Base-by-base conservation (phyloP, 2,888 invertebrate species). In the Trichogramma dendrolimi region DNA sequence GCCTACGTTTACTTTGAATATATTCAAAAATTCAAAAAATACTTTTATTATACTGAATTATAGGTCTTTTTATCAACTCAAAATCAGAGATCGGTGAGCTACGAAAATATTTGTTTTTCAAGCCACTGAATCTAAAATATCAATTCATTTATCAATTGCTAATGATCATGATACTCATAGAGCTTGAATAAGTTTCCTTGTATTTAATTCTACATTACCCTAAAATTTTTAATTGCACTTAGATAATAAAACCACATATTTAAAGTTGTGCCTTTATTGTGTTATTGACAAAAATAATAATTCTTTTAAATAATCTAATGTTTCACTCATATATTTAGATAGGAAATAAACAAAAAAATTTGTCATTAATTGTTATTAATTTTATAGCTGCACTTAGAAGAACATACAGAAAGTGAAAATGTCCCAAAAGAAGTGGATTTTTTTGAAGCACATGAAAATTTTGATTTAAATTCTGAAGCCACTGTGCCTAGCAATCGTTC, bases 341-440 rank as follows among this genome's bases (percentile, higher is more conserved):
- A 10, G 2, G 46, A 10, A 46, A n/a, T 46, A 46, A 2, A 46
- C 2, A 46, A n/a, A 2, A 46, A 10, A 10, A 2, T 46, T 46
- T 46, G 46, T 48, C 10, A 47, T 47, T 47, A 44, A 47, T 53
- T 40, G 10, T 39, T 10, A 14, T 48, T 51, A 43, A 66, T 65
- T 68, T 74, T 73, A 57, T 80, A 92, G 92, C 80, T 92, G 65
- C 88, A 90, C 79, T 80, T 92, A 81, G 90, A 90, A 52, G 83
- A 85, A 14, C 50, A 60, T 46, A 11, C 4, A 3, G 79, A 83
- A 14, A 79, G 79, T 55, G 88, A 88, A 71, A 82, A 83, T 66
- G 77, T 77, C 49, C 86, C 88, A 73, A 85, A 85, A 68, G 92
- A 94, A 81, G 86, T 89, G 69, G 96, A 97, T 81, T 97, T 96